Base-by-base conservation (phyloP, 2,113 vertebrate genomes). In the Dicerorhinus sumatrensis region DNA sequence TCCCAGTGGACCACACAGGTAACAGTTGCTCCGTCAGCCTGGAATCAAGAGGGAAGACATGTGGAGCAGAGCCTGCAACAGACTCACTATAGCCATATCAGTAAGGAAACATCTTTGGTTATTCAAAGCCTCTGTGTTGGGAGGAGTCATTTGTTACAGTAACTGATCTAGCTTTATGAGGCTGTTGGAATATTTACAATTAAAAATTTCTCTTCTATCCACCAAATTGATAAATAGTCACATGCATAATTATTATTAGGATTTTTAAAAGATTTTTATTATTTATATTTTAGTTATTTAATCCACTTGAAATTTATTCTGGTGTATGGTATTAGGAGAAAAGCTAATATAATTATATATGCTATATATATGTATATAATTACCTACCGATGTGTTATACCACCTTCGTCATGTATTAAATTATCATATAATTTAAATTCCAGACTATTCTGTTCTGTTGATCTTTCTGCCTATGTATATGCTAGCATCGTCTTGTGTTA, bases 41-140 rank as follows among this genome's bases (percentile, higher is more conserved):
- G 39, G 39, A 1, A 36, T 20, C 5, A 14, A 20, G 7, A 72
- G 33, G n/a, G 10, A 27, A 2, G 11, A 6, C 0, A 0, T 25
- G 33, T 62, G 8, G n/a, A 79, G 11, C 2, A 36, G 33, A 70
- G 17, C 0, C 73, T 31, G 6, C 12, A 20, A 29, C 12, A 36
- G 33, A 14, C 9, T 85, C 33, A 6, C 4, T 65, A 5, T 1
- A 17, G 17, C 17, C 73, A 39, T 65, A 58, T 33, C 23, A 83
- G 2, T 36, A 60, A n/a, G 39, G 46, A 56, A 29, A 18, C 10
- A 63, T 4, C 21, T 46, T 27, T 51, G 56, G 17, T 51, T 39
- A 58, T 67, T 67, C 72, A n/a, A 79, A 82, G 14, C 16, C 17
- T 75, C 3, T 33, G 2, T 39, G 63, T n/a, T 4, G 2, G 14